Conservation (phyloP, 2,113 vertebrate genomes). For the Anhinga rufa region DNA sequence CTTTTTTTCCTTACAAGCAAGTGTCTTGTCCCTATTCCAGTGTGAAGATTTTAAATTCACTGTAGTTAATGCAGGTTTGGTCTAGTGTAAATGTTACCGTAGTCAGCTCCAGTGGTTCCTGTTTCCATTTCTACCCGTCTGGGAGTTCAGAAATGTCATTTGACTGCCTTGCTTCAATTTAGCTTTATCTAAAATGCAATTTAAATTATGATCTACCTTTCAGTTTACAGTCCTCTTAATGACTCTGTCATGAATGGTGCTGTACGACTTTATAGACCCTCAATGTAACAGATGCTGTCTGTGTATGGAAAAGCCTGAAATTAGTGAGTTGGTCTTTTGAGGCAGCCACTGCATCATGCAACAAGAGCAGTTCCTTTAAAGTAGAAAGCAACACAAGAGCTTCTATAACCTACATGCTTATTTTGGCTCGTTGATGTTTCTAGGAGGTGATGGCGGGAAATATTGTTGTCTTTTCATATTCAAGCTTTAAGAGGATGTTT, state of each 20-base stretch:
- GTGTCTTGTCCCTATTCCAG: not conserved
- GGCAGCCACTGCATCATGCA: not conserved
- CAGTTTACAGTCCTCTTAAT: not conserved
- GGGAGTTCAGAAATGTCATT: not conserved
- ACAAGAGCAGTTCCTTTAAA: not conserved
- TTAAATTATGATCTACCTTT: not conserved
- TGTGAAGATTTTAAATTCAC: not conserved
- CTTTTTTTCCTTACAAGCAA: not conserved
- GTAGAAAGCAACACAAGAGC: not conserved
- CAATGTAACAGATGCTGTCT: not conserved
- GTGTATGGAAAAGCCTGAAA: not conserved
- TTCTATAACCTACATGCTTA: not conserved
- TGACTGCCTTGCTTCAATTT: not conserved
- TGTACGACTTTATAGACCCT: not conserved
- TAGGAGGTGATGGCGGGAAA: not conserved
- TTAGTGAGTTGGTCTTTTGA: not conserved
- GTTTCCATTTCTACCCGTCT: not conserved
- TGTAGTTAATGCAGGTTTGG: not conserved
- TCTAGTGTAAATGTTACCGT: not conserved
- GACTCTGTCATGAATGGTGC: not conserved
- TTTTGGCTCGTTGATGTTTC: not conserved
- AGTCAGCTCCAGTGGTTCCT: not conserved
- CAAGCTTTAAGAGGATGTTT: not conserved
- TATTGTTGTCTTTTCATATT: not conserved
- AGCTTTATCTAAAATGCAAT: not conserved